phyloP scores from a whole-genome alignment of 2,113 vertebrate species.

The Rhagologus leucostigma region DNA sequence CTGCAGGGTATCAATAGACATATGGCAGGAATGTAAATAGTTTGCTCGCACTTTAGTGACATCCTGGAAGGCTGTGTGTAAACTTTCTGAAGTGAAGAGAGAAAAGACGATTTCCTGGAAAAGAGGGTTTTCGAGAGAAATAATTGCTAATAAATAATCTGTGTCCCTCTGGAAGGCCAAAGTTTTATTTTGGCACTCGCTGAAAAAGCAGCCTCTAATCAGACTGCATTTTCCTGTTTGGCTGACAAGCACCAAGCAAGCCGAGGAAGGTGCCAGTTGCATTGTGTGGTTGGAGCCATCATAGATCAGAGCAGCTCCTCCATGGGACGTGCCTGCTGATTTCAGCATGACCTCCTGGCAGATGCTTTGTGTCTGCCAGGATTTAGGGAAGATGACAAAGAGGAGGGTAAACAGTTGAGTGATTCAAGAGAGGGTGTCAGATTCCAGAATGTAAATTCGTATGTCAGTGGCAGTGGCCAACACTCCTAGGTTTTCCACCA shows the following conservation, averaged over 20 bases:
- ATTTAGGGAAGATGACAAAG: background rate
- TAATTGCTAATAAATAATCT: slow-evolving; percentile 9
- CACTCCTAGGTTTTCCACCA: background rate
- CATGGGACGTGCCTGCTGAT: background rate
- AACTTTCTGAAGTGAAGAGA: slow-evolving; percentile 34
- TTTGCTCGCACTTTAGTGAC: slow-evolving; percentile 34
- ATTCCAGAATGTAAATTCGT: background rate
- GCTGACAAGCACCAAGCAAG: background rate
- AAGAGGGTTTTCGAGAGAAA: background rate
- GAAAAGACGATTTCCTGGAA: background rate
- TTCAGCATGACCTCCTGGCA: background rate
- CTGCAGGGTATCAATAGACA: slow-evolving; percentile 12
- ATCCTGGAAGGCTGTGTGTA: slow-evolving; percentile 50
- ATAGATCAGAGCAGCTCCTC: background rate
- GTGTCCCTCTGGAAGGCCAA: background rate
- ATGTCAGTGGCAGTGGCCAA: background rate
- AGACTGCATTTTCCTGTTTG: background rate
- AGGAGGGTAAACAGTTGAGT: background rate
- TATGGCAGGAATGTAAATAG: slow-evolving; percentile 51
- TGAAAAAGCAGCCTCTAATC: background rate
- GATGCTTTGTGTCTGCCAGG: background rate
- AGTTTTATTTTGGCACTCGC: background rate
- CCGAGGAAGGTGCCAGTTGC: background rate
- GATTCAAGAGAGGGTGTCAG: background rate
- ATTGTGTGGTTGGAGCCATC: background rate